Conservation (phyloP, 2,888 invertebrate genomes). For the Dexiosoma caninum region DNA sequence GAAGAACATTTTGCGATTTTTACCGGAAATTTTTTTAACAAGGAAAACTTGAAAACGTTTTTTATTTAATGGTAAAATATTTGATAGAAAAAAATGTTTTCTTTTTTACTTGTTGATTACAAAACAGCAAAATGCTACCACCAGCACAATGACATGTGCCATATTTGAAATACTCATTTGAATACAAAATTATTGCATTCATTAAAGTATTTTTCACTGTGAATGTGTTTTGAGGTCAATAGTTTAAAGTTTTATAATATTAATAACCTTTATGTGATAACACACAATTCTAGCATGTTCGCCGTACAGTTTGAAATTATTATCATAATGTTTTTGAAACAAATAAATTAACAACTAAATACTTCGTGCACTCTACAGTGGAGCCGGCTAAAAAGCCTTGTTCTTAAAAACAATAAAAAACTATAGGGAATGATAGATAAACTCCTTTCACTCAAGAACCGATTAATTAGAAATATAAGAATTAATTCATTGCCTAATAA, state of each 20-base stretch:
- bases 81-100: too few relatives aligned
- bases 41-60: too few relatives aligned
- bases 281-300: constrained; percentile 3
- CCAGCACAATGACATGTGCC: constrained; percentile 49
- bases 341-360: neutral
- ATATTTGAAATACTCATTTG: constrained; percentile 42
- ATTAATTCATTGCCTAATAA: too few relatives aligned
- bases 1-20: too few relatives aligned
- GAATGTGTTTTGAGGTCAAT: constrained; percentile 51
- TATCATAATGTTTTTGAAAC: neutral
- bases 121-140: constrained; percentile 39
- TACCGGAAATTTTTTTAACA: too few relatives aligned
- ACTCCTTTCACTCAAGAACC: too few relatives aligned
- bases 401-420: too few relatives aligned
- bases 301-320: constrained; percentile 42
- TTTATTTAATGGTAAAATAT: too few relatives aligned
- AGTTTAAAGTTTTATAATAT: constrained; percentile 58
- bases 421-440: too few relatives aligned
- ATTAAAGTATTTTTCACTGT: constrained; percentile 21
- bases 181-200: constrained; percentile 46
- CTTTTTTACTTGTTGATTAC: too few relatives aligned
- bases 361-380: neutral
- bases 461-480: too few relatives aligned
- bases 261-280: constrained; percentile 48
- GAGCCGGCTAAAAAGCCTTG: neutral